A percentile compares a stretch with the other conserved stretches of the same genome.
These are phyloP conservation scores for Meteorus cinctellus DNA, from an alignment of 2,888 invertebrate genomes.

Conservation along the genomic window DNA sequence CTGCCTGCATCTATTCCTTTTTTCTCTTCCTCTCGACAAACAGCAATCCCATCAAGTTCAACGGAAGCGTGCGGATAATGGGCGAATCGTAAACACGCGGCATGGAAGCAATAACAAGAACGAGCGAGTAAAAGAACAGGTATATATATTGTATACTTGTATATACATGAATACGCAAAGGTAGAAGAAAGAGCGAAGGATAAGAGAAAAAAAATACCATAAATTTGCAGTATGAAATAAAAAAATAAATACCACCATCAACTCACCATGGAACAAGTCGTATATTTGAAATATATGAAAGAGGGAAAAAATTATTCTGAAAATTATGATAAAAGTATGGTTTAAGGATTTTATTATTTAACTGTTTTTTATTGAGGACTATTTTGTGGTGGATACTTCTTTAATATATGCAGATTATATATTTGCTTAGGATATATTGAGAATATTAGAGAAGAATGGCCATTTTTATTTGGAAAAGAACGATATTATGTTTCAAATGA, in stretches of 20 bases:
- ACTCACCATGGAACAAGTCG: no score
- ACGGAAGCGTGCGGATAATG: constrained; percentile 54
- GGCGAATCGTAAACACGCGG: constrained; percentile 50
- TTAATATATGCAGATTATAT: no score
- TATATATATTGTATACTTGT: not conserved
- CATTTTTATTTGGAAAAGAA: no score
- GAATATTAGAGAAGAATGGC: no score
- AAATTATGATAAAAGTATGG: no score
- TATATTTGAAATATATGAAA: no score
- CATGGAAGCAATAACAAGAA: constrained; percentile 35
- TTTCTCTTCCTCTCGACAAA: constrained; percentile 39
- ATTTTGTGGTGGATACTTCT: no score
- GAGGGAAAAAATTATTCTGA: no score
- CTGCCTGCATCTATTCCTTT: not conserved
- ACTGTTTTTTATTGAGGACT: no score
- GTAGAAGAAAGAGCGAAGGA: constrained; percentile 11
- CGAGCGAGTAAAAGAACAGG: constrained; percentile 10
- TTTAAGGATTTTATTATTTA: no score
- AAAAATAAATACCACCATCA: not conserved
- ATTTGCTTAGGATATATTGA: no score
- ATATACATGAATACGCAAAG: not conserved
- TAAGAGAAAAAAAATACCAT: not conserved
- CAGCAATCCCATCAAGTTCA: constrained; percentile 45
- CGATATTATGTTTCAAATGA: no score
- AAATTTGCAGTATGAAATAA: not conserved